phyloP scores from a whole-genome alignment of 1,140 invertebrate genomes.

The Gerris buenoi region DNA sequence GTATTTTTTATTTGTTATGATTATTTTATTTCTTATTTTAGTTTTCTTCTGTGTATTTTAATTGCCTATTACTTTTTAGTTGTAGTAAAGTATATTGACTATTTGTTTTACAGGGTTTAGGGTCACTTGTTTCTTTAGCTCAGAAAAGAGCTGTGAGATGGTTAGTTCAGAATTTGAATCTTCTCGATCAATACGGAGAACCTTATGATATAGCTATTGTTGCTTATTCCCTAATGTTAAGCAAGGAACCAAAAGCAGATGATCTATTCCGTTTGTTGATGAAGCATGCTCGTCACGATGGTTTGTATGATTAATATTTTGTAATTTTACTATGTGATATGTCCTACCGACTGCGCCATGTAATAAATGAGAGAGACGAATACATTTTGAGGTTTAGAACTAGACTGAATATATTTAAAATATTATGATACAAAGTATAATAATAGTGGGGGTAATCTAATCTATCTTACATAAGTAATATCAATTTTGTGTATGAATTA shows the following conservation, averaged over 20 bases:
- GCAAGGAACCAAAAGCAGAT: constrained; percentile 62
- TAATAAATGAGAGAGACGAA: too few relatives aligned
- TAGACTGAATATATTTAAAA: too few relatives aligned
- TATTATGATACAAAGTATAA: too few relatives aligned
- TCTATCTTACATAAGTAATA: too few relatives aligned
- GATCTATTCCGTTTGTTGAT: constrained; percentile 61
- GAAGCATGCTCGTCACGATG: constrained; percentile 44
- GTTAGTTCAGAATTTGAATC: constrained; percentile 68
- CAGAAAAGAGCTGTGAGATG: constrained; percentile 54
- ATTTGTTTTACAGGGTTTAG: constrained; percentile 38
- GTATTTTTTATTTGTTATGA: constrained; percentile 21
- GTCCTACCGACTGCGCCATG: too few relatives aligned
- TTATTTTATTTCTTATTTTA: constrained; percentile 11
- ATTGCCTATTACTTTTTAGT: constrained; percentile 6
- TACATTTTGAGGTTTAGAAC: too few relatives aligned
- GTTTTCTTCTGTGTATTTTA: constrained; percentile 8
- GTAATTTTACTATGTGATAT: too few relatives aligned
- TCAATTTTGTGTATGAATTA: too few relatives aligned
- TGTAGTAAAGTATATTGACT: not conserved
- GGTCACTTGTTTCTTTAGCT: constrained; percentile 50
- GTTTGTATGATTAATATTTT: too few relatives aligned
- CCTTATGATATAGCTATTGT: constrained; percentile 77
- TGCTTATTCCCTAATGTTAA: constrained; percentile 66
- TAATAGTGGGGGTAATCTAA: too few relatives aligned
- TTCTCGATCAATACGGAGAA: constrained; percentile 49